Evolutionary conservation across 2,113 vertebrate genomes (phyloP).

Genomic region (Hypocryptadius cinnamomeus): DNA sequence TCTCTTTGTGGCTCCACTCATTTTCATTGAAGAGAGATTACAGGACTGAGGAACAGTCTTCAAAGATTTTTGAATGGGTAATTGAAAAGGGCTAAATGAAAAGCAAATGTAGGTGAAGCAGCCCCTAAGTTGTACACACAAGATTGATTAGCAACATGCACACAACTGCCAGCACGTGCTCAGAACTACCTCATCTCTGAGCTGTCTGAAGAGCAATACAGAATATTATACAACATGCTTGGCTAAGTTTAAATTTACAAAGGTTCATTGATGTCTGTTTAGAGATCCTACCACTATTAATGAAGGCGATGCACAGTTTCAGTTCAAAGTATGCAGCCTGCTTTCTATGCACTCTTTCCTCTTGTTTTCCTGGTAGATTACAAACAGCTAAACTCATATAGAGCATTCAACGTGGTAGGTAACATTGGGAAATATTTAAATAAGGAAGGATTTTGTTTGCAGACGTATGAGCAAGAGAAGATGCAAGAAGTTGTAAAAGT

Average conservation of each 20-base stretch:
- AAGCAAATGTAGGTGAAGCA: not conserved
- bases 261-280: not conserved
- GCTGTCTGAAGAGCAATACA: not conserved
- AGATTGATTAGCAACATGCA: not conserved
- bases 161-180: accelerated
- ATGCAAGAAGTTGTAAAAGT: not conserved
- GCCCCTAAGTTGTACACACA: not conserved
- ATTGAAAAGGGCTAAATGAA: not conserved
- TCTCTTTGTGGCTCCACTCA: not conserved
- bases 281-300: not conserved
- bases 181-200: not conserved
- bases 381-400: not conserved
- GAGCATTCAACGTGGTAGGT: not conserved
- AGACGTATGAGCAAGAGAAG: not conserved
- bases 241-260: not conserved
- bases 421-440: not conserved
- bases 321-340: not conserved
- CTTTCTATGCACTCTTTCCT: not conserved
- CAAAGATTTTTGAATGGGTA: not conserved
- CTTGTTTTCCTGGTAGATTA: not conserved
- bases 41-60: not conserved
- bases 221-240: not conserved
- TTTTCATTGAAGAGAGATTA: not conserved
- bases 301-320: not conserved
- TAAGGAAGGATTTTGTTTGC: not conserved